Conservation (phyloP, 1,140 invertebrate genomes). For the Antheraea pernyi region DNA sequence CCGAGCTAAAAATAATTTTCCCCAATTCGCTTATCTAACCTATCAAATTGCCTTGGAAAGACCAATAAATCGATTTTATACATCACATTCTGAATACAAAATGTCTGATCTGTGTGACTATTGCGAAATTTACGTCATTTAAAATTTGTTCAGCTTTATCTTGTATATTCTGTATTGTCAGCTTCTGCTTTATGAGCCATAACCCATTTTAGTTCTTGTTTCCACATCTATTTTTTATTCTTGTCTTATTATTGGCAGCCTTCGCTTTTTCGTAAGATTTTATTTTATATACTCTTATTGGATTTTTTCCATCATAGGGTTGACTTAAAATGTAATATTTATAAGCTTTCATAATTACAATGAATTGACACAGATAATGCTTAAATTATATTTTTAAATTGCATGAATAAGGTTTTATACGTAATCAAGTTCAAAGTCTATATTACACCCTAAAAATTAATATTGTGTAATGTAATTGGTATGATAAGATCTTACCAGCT, state of each 20-base stretch:
- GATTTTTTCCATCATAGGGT: too few relatives aligned
- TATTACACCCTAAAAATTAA: neutral
- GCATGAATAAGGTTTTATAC: neutral
- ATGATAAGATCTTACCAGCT: neutral
- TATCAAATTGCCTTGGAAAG: slow-evolving; percentile 17
- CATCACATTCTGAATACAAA: slow-evolving; percentile 16
- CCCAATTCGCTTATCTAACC: neutral
- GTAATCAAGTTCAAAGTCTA: neutral
- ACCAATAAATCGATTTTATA: slow-evolving; percentile 1
- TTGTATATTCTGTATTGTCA: neutral
- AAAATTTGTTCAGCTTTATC: neutral
- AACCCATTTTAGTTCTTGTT: neutral
- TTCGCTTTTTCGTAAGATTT: neutral
- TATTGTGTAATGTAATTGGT: neutral
- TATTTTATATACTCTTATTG: neutral
- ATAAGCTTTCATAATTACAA: too few relatives aligned
- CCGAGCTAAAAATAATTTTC: neutral
- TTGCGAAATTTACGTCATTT: neutral
- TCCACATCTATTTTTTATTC: neutral
- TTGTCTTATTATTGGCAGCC: neutral
- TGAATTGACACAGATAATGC: too few relatives aligned
- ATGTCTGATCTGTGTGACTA: slow-evolving; percentile 15
- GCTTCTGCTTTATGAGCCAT: neutral
- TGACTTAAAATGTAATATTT: too few relatives aligned
- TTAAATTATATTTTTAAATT: too few relatives aligned